phyloP scores from a whole-genome alignment of 2,797 vertebrate genomes.

The Orientallactaga sibirica region DNA sequence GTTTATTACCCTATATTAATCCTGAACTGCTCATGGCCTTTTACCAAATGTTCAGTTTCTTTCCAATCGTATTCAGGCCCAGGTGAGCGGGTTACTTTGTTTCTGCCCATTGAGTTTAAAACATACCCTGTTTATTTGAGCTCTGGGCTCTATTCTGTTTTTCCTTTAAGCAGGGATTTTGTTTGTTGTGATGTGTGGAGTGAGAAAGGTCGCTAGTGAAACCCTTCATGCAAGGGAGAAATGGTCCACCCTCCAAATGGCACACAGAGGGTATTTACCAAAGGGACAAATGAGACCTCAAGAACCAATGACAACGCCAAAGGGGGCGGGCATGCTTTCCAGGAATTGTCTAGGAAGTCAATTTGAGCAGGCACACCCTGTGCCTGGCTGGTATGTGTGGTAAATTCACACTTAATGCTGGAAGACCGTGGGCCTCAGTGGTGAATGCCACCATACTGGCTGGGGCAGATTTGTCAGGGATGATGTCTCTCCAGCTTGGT shows the following conservation, averaged over 20 bases:
- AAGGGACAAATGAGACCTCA: background rate
- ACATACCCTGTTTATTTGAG: background rate
- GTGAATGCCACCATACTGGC: background rate
- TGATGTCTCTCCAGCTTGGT: background rate
- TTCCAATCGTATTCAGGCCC: background rate
- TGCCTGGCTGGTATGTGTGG: background rate
- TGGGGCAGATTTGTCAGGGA: background rate
- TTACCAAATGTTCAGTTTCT: background rate
- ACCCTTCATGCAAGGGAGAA: background rate
- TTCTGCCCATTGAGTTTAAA: background rate
- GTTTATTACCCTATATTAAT: background rate
- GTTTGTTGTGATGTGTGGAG: background rate
- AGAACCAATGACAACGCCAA: background rate
- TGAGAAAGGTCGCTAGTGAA: constrained; percentile 69
- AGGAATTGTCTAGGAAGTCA: background rate
- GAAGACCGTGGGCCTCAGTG: no score
- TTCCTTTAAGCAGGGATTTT: constrained; percentile 28
- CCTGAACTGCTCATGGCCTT: background rate
- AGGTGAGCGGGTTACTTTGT: constrained; percentile 10
- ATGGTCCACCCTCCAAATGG: background rate
- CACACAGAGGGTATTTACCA: background rate
- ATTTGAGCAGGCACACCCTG: background rate
- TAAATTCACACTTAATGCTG: background rate
- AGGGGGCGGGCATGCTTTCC: background rate
- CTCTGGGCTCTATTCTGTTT: background rate